These are phyloP conservation scores for Lepas anatifera DNA, from an alignment of 2,888 invertebrate genomes.

Conservation along the genomic window DNA sequence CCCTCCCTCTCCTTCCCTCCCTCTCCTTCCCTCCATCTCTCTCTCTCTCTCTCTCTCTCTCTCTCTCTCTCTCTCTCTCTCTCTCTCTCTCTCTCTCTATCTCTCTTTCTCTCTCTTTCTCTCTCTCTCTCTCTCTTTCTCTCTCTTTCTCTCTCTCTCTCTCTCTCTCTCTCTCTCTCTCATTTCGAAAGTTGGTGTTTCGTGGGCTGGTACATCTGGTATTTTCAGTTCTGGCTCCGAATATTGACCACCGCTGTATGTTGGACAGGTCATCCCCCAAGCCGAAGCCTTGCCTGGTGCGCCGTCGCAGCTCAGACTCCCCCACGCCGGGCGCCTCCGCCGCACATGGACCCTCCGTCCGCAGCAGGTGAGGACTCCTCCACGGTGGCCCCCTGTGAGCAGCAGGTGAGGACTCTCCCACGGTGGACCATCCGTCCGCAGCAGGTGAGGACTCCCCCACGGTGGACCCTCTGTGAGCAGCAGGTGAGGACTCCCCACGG, in stretches of 20 bases:
- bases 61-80: background rate
- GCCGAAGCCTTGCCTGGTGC: conserved; percentile 24
- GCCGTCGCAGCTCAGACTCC: conserved; percentile 17
- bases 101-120: background rate
- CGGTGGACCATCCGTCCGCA: background rate
- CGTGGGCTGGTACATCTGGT: too few species aligned
- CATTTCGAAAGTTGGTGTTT: too few species aligned
- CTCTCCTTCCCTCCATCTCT: background rate
- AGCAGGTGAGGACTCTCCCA: background rate
- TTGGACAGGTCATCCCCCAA: conserved; percentile 24
- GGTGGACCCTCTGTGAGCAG: too few species aligned
- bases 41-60: background rate
- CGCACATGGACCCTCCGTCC: background rate
- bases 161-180: conserved; percentile 15
- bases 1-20: too few species aligned
- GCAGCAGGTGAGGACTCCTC: background rate
- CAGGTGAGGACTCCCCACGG: background rate
- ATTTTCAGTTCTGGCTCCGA: too few species aligned
- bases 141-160: conserved; percentile 9
- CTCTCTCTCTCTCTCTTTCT: conserved; percentile 5
- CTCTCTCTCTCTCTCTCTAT: background rate
- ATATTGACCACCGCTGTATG: background rate
- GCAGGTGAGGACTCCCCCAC: too few species aligned
- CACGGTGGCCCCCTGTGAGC: too few species aligned
- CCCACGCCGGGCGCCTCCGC: background rate